A percentile compares a stretch with the other conserved stretches of the same genome.
Conservation (phyloP, 1,140 invertebrate genomes). For the Arctopsyche grandis region DNA sequence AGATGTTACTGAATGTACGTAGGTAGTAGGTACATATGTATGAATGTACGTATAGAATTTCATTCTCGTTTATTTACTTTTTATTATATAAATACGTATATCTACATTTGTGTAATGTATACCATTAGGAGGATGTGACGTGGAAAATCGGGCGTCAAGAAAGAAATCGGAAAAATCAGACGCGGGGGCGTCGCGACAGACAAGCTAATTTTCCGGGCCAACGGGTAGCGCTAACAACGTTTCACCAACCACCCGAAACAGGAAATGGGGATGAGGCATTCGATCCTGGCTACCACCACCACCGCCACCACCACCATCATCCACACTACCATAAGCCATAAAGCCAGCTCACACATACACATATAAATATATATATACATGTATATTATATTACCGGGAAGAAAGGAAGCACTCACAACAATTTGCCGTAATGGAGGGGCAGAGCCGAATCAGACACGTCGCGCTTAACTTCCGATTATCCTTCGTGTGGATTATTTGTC, state of each 20-base stretch:
- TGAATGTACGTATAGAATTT: not conserved
- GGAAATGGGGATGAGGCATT: not conserved
- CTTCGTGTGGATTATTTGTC: not conserved
- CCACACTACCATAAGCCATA: not conserved
- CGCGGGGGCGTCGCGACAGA: slow-evolving; percentile 28
- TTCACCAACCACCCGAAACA: slow-evolving; percentile 14
- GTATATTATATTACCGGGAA: not conserved
- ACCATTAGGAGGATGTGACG: not conserved
- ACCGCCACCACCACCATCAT: not conserved
- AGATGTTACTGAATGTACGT: too few species aligned
- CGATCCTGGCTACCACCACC: not conserved
- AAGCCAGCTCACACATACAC: not conserved
- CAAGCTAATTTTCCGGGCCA: slow-evolving; percentile 44
- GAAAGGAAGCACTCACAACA: slow-evolving; percentile 25
- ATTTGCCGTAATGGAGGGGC: slow-evolving; percentile 25
- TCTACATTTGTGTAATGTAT: not conserved
- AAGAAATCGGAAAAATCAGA: slow-evolving; percentile 40
- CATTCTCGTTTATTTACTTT: not conserved
- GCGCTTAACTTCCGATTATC: slow-evolving; percentile 12
- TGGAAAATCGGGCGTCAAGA: slow-evolving; percentile 34
- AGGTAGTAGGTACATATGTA: too few species aligned
- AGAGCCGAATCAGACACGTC: not conserved
- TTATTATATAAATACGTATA: not conserved
- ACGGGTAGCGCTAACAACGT: slow-evolving; percentile 36
- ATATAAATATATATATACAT: not conserved